Conservation (phyloP, 2,113 vertebrate species). For the Bolborhynchus lineola region DNA sequence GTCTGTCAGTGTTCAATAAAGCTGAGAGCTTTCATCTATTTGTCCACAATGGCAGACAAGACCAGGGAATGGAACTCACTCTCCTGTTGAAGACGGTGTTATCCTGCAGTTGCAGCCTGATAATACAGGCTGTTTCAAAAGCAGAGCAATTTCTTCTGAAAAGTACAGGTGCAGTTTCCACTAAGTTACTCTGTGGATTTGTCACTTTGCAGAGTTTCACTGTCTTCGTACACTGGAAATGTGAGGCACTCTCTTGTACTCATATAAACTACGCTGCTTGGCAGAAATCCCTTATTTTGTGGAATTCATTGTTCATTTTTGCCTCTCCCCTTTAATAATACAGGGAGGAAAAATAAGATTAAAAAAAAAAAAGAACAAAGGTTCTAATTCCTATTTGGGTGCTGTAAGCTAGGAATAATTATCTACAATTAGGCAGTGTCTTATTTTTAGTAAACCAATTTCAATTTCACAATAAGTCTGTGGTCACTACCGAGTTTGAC, state of each 20-base stretch:
- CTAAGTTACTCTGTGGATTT: not conserved
- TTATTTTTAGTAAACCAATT: conserved; percentile 40
- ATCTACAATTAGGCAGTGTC: not conserved
- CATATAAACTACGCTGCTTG: not conserved
- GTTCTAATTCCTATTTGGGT: not conserved
- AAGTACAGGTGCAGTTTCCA: not conserved
- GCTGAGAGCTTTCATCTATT: not conserved
- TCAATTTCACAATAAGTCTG: not conserved
- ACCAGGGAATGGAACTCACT: not conserved
- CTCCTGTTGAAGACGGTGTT: not conserved
- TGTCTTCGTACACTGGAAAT: not conserved
- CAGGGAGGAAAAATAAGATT: not conserved
- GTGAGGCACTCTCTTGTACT: not conserved
- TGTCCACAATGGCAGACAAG: not conserved
- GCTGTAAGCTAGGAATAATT: not conserved
- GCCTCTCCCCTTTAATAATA: not conserved
- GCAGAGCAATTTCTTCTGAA: not conserved
- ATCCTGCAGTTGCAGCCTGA: not conserved
- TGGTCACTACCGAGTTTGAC: not conserved
- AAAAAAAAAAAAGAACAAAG: not conserved
- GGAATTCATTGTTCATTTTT: not conserved
- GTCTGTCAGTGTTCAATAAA: not conserved
- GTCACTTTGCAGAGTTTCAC: not conserved
- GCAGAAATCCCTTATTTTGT: not conserved
- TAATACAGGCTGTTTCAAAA: not conserved